Evolutionary conservation across 2,797 vertebrate genomes (phyloP), one percentile per base, ranked within the genome.

Genomic region (Picus viridis): DNA sequence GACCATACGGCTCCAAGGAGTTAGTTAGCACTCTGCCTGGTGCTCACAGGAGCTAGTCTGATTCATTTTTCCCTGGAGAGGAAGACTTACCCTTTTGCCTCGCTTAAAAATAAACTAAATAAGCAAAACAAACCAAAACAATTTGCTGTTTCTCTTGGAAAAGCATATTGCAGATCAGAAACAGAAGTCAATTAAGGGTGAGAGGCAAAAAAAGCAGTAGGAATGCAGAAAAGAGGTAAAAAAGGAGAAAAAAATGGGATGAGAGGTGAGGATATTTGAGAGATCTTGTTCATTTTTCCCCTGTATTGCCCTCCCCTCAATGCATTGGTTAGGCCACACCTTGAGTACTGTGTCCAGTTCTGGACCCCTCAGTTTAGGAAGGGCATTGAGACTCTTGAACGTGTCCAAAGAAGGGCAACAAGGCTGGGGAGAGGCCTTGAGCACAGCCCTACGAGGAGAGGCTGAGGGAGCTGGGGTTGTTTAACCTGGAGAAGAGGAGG

Each of bases 81-180:
- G 18, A 90, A 82, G 49, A 71, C 9, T 70, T 64, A 89, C 10
- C n/a, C 47, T 86, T 84, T 86, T 56, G 18, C 26, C 32, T 91
- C 47, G n/a, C 49, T 89, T 62, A 59, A 82, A 91, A 94, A 77
- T 45, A 82, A 91, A 90, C 87, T 43, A 82, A 82, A 70, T 85
- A 91, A 90, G 5, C 5, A 91, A 86, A 83, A 7, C 15, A 67
- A 85, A 75, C 39, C 12, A 15, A 62, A 75, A 45, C 15, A 17
- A 65, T 30, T 77, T 58, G 12, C 4, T 67, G 11, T 41, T 78
- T 65, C 67, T 90, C 71, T 78, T 69, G 11, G 41, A 79, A 93
- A 92, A 84, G 3, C 16, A n/a, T 24, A 24, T n/a, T 2, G 6
- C 56, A 78, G 30, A 20, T 89, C 45, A 68, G 54, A 88, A 91